These are phyloP conservation scores for Engystomops pustulosus DNA, from an alignment of 2,113 vertebrate genomes.

Conservation along the genomic window DNA sequence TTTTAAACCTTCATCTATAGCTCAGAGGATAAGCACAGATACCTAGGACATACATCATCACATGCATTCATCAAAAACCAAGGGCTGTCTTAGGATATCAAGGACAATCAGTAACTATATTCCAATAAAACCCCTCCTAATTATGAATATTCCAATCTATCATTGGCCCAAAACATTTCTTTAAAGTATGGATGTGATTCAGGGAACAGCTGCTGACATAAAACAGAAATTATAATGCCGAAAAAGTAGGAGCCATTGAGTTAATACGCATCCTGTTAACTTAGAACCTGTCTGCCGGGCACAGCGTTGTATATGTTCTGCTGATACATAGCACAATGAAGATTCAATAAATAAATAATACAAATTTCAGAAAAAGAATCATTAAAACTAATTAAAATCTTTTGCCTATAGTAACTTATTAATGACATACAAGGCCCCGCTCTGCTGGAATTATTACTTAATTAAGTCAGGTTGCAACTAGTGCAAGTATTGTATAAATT, in stretches of 20 bases:
- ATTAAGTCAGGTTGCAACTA: constrained; percentile 41
- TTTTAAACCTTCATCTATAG: not conserved
- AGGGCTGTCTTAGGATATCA: not conserved
- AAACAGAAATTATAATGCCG: constrained; percentile 20
- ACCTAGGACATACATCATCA: not conserved
- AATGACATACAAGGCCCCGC: constrained; percentile 18
- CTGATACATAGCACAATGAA: constrained; percentile 33
- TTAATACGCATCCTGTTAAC: constrained; percentile 5
- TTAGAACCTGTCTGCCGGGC: constrained; percentile 4
- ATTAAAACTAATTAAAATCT: constrained; percentile 48
- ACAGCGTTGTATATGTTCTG: not conserved
- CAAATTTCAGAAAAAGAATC: constrained; percentile 49
- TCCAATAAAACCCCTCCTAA: not conserved
- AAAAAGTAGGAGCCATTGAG: not conserved
- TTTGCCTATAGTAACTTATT: constrained; percentile 46
- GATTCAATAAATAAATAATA: constrained; percentile 45
- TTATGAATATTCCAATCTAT: not conserved
- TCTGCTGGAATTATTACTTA: constrained; percentile 49
- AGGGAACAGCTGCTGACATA: constrained; percentile 32
- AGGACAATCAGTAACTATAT: not conserved
- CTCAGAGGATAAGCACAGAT: not conserved
- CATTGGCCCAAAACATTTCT: not conserved
- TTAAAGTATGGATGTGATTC: not conserved
- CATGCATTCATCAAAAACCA: not conserved
- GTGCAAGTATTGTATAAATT: constrained; percentile 38